A percentile compares a stretch with the other conserved stretches of the same genome.
Conservation (phyloP, 1,140 invertebrate genomes). For the Lordiphosa mommai region DNA sequence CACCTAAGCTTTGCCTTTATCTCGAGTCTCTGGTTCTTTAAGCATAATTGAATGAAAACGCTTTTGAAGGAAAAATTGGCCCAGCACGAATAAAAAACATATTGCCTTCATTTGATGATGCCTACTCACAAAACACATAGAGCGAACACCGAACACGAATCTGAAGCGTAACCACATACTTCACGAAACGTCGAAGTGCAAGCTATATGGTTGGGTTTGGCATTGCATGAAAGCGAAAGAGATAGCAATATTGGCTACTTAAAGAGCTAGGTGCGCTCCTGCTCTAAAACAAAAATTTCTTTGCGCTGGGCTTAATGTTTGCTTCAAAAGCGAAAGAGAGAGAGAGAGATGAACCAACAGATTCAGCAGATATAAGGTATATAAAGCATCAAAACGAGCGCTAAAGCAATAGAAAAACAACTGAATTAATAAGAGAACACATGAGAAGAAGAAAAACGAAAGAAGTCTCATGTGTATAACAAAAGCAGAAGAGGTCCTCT, state of each 20-base stretch:
- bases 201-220: slow-evolving; percentile 6
- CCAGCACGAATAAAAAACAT: slow-evolving; percentile 1
- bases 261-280: slow-evolving; percentile 24
- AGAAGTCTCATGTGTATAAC: slow-evolving; percentile 6
- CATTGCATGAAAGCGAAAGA: slow-evolving; percentile 49
- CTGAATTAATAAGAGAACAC: slow-evolving; percentile 3
- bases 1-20: not conserved
- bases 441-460: not conserved
- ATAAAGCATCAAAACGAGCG: slow-evolving; percentile 12
- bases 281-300: slow-evolving; percentile 3
- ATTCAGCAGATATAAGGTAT: not conserved
- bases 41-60: slow-evolving; percentile 14
- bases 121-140: slow-evolving; percentile 8
- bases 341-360: slow-evolving; percentile 22
- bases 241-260: slow-evolving; percentile 15
- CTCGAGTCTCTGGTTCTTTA: not conserved
- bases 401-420: slow-evolving; percentile 6
- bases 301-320: slow-evolving; percentile 33
- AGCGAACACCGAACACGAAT: slow-evolving; percentile 13
- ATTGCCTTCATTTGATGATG: slow-evolving; percentile 38
- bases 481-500: not conserved
- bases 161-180: slow-evolving; percentile 60
- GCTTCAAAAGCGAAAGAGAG: slow-evolving; percentile 25
- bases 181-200: slow-evolving; percentile 14
- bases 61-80: slow-evolving; percentile 38